Conservation (phyloP, 2,797 vertebrate genomes). For the Odontamblyopus rebecca region DNA sequence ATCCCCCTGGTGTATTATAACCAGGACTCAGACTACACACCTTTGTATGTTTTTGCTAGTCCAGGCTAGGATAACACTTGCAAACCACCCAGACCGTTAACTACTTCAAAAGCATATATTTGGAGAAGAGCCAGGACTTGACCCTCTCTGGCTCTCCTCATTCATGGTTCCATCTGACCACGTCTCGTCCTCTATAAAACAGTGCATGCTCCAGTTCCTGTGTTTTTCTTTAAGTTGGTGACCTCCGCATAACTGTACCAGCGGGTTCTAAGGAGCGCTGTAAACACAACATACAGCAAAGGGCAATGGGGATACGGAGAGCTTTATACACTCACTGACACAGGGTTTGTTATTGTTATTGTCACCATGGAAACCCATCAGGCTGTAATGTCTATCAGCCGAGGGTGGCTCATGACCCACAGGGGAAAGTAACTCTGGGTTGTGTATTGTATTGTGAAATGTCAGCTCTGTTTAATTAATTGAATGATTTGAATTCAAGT, state of each 20-base stretch:
- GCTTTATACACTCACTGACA: conserved; percentile 6
- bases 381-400: conserved; percentile 1
- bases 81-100: conserved; percentile 18
- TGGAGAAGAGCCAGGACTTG: conserved; percentile 32
- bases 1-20: too few relatives aligned
- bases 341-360: conserved; percentile 6
- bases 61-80: conserved; percentile 5
- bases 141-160: conserved; percentile 18
- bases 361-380: background rate
- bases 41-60: background rate
- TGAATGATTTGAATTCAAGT: background rate
- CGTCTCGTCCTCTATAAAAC: background rate
- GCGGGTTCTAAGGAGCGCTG: background rate
- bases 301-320: background rate
- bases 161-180: conserved; percentile 27
- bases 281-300: conserved; percentile 1
- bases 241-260: conserved; percentile 1
- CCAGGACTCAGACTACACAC: too few relatives aligned
- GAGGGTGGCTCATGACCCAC: background rate
- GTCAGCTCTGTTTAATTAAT: background rate
- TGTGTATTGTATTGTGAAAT: background rate
- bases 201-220: background rate
- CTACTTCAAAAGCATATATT: conserved; percentile 16
- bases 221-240: conserved; percentile 6
- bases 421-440: background rate